A percentile compares a stretch with the other conserved stretches of the same genome.
These are phyloP conservation scores for Oligia latruncula DNA, from an alignment of 2,888 invertebrate genomes.

Conservation along the genomic window DNA sequence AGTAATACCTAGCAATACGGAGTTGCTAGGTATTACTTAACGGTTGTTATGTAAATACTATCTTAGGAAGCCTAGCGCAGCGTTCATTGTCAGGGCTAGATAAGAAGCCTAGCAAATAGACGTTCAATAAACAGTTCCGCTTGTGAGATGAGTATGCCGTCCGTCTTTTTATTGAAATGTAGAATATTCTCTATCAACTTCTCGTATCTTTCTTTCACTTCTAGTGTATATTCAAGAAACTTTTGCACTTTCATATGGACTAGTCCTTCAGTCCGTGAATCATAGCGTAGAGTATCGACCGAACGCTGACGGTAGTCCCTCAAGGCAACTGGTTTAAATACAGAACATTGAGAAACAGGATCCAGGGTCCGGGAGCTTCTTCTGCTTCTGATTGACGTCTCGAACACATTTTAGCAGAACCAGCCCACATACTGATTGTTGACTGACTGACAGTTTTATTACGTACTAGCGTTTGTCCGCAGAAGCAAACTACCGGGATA, in stretches of 20 bases:
- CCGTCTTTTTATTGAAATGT: not conserved
- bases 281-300: not conserved
- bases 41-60: not conserved
- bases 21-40: not conserved
- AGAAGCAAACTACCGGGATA: not conserved
- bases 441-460: not conserved
- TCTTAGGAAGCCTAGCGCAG: conserved; percentile 21
- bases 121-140: not conserved
- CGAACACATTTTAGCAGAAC: not conserved
- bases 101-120: conserved; percentile 14
- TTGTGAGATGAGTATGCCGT: not conserved
- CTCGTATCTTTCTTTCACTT: not conserved
- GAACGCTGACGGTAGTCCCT: not conserved
- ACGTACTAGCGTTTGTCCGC: not conserved
- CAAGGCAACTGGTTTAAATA: not conserved
- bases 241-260: not conserved
- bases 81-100: conserved; percentile 20
- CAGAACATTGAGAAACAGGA: not conserved
- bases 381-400: not conserved
- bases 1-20: not conserved
- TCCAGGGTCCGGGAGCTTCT: not conserved
- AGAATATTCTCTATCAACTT: not conserved
- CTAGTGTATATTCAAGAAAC: not conserved
- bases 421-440: not conserved
- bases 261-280: not conserved